These are phyloP conservation scores for Conistra vaccinii DNA, from an alignment of 2,888 invertebrate species.

Conservation along the genomic window DNA sequence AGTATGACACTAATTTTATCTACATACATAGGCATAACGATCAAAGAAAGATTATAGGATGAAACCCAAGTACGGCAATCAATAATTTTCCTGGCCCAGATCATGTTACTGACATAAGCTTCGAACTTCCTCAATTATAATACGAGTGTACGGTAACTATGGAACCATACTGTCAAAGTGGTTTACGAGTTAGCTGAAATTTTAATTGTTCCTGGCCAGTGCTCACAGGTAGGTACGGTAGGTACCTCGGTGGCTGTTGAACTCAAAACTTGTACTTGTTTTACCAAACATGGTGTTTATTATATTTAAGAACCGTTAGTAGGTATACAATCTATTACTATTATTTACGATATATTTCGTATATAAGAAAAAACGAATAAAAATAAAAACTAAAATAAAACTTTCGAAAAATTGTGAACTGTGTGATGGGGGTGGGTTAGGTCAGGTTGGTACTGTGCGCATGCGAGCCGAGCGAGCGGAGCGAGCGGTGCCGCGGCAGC, in stretches of 20 bases:
- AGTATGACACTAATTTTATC: background rate
- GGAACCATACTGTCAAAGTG: slow-evolving; percentile 7
- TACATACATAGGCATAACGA: background rate
- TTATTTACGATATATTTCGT: too few relatives aligned
- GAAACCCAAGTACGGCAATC: background rate
- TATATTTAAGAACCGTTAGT: too few relatives aligned
- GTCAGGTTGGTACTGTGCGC: too few relatives aligned
- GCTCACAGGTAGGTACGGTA: too few relatives aligned
- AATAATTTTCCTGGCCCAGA: background rate
- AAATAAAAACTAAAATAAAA: too few relatives aligned
- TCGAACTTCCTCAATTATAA: background rate
- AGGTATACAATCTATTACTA: too few relatives aligned
- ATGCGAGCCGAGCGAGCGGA: too few relatives aligned
- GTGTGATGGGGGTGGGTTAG: too few relatives aligned
- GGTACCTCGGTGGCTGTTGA: background rate
- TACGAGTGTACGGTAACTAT: slow-evolving; percentile 1
- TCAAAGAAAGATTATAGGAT: background rate
- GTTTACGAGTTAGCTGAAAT: slow-evolving; percentile 5
- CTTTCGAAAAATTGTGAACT: too few relatives aligned
- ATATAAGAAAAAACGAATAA: too few relatives aligned
- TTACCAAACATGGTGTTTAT: background rate
- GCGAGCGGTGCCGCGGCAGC: too few relatives aligned
- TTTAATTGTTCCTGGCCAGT: slow-evolving; percentile 20
- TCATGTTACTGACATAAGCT: slow-evolving; percentile 11
- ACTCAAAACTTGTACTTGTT: background rate